A percentile compares a stretch with the other conserved stretches of the same genome.
Evolutionary conservation across 2,888 invertebrate genomes (phyloP).

Genomic region (Pyrrhosoma nymphula): DNA sequence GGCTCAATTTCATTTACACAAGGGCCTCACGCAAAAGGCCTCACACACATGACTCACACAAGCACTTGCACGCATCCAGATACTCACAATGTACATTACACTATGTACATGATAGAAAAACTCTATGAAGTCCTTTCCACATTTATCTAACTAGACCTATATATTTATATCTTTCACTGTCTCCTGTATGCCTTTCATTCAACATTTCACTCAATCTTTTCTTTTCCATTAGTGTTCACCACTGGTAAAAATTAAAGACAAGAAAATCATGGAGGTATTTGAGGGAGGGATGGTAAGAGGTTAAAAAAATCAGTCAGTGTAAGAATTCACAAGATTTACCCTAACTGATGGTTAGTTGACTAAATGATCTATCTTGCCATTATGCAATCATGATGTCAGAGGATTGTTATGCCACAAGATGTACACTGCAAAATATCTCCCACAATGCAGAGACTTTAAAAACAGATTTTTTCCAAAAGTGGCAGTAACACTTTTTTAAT

Average conservation of each 20-base stretch:
- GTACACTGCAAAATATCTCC: neutral
- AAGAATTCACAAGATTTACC: conserved; percentile 35
- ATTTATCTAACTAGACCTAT: conserved; percentile 62
- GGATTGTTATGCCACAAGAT: neutral
- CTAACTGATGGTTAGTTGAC: conserved; percentile 3
- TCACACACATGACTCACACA: conserved; percentile 21
- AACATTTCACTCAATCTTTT: conserved; percentile 3
- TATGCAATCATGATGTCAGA: neutral
- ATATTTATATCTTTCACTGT: conserved; percentile 53
- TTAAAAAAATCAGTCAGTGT: neutral
- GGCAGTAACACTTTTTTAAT: neutral
- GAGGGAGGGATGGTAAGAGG: neutral
- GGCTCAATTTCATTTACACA: conserved; percentile 47
- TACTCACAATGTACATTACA: conserved; percentile 66
- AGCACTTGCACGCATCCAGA: conserved; percentile 4
- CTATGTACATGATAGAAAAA: conserved; percentile 66
- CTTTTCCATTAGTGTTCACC: conserved; percentile 18
- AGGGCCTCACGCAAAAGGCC: neutral
- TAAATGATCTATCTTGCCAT: conserved; percentile 24
- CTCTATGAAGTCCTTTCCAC: conserved; percentile 57
- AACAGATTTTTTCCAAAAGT: neutral
- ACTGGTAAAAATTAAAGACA: conserved; percentile 38
- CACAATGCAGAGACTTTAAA: neutral
- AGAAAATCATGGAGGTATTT: conserved; percentile 1
- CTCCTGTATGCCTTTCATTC: conserved; percentile 31